Evolutionary conservation across 2,888 invertebrate genomes (phyloP).

Genomic region (Eurytoma californica): DNA sequence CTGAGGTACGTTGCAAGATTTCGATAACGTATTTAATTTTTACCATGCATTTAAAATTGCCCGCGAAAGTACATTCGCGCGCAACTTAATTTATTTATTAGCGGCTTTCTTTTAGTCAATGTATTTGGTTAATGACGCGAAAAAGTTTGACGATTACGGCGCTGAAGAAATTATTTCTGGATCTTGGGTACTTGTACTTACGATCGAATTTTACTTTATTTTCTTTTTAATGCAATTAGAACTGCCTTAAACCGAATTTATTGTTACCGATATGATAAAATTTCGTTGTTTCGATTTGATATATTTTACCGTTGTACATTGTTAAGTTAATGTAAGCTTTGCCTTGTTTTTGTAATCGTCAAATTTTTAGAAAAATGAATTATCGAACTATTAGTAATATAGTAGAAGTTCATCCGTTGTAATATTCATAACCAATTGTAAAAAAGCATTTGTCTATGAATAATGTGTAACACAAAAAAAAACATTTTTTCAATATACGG

Average conservation of each 20-base stretch:
- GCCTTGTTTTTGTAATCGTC: neutral
- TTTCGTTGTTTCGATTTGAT: neutral
- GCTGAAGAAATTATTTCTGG: too few relatives aligned
- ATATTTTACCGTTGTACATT: neutral
- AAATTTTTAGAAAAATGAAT: neutral
- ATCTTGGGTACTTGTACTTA: neutral
- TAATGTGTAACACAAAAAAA: too few relatives aligned
- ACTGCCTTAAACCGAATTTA: neutral
- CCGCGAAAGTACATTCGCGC: neutral
- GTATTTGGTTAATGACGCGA: neutral
- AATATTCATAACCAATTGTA: too few relatives aligned
- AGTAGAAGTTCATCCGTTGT: neutral
- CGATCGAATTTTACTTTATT: neutral
- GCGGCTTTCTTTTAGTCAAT: neutral
- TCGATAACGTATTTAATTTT: conserved; percentile 4
- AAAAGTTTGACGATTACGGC: conserved; percentile 13
- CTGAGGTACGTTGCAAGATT: conserved; percentile 24
- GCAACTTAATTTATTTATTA: conserved; percentile 40
- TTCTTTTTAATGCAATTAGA: neutral
- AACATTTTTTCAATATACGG: too few relatives aligned
- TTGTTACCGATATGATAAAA: neutral
- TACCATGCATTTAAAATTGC: conserved; percentile 9
- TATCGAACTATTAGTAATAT: neutral
- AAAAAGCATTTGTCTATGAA: too few relatives aligned
- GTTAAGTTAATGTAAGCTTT: neutral